Evolutionary conservation across 1,140 invertebrate genomes (phyloP).

Genomic region (Drosophila equinoxialis): DNA sequence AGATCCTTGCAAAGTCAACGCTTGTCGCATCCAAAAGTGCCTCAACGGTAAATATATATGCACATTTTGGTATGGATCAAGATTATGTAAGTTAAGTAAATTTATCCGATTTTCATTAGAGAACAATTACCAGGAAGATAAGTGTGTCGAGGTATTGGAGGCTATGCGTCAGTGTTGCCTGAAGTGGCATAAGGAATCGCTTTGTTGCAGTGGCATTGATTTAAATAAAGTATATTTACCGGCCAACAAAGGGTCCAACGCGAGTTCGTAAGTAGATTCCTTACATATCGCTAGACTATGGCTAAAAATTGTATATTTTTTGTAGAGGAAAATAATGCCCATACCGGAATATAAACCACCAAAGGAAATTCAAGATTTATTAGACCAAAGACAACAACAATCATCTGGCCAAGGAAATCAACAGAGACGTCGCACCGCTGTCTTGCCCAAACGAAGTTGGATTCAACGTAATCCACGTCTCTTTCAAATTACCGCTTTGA

Average conservation of each 20-base stretch:
- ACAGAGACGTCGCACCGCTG: constrained; percentile 66
- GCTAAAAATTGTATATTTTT: neutral
- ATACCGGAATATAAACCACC: constrained; percentile 70
- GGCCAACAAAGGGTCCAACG: constrained; percentile 18
- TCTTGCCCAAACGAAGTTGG: constrained; percentile 78
- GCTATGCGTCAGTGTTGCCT: constrained; percentile 87
- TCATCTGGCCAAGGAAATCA: constrained; percentile 62
- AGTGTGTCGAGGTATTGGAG: constrained; percentile 86
- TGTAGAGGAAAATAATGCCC: constrained; percentile 70
- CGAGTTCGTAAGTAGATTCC: constrained; percentile 35
- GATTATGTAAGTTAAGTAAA: constrained; percentile 26
- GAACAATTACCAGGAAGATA: constrained; percentile 87
- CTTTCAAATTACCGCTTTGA: constrained; percentile 84
- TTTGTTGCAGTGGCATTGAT: constrained; percentile 88
- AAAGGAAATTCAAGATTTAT: constrained; percentile 64
- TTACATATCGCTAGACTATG: neutral
- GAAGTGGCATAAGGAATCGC: constrained; percentile 85
- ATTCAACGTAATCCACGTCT: constrained; percentile 84
- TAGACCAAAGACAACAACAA: constrained; percentile 54
- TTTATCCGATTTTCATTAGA: constrained; percentile 83
- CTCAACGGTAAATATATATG: constrained; percentile 86
- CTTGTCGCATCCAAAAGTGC: constrained; percentile 90
- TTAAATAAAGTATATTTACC: constrained; percentile 83
- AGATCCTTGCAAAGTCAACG: constrained; percentile 90
- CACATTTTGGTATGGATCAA: neutral